A percentile compares a stretch with the other conserved stretches of the same genome.
Evolutionary conservation across 2,113 vertebrate species (phyloP).

Genomic region (Arvicanthis niloticus): DNA sequence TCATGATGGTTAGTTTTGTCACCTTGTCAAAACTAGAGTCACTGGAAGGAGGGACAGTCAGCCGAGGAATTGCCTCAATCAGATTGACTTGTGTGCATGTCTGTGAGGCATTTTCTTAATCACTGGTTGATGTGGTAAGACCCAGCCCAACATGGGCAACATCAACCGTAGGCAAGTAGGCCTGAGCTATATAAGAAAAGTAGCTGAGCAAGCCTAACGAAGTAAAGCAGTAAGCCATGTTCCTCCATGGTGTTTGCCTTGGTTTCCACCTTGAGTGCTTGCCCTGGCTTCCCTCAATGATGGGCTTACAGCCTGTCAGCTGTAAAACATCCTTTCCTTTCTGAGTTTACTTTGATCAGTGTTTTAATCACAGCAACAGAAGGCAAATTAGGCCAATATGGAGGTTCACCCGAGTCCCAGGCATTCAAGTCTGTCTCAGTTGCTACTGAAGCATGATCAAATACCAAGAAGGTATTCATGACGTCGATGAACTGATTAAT

Average conservation of each 20-base stretch:
- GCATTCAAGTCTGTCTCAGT: background rate
- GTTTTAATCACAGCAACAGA: background rate
- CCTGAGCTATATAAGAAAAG: background rate
- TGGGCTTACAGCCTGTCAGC: background rate
- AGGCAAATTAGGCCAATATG: background rate
- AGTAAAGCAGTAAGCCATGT: background rate
- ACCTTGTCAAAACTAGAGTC: background rate
- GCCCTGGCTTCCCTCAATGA: background rate
- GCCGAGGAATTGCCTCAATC: background rate
- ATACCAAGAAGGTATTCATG: background rate
- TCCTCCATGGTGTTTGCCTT: background rate
- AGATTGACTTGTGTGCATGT: background rate
- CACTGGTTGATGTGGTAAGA: background rate
- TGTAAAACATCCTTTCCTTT: background rate
- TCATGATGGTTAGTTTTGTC: background rate
- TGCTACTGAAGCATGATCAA: background rate
- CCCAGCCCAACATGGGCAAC: background rate
- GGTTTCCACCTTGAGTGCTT: background rate
- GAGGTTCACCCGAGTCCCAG: background rate
- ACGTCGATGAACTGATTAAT: background rate
- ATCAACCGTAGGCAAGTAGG: background rate
- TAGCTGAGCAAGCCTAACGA: background rate
- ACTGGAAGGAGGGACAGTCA: background rate
- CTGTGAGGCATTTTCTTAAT: background rate
- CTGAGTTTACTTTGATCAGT: background rate